Conservation (phyloP, 2,888 invertebrate species). For the Neoascia interrupta region DNA sequence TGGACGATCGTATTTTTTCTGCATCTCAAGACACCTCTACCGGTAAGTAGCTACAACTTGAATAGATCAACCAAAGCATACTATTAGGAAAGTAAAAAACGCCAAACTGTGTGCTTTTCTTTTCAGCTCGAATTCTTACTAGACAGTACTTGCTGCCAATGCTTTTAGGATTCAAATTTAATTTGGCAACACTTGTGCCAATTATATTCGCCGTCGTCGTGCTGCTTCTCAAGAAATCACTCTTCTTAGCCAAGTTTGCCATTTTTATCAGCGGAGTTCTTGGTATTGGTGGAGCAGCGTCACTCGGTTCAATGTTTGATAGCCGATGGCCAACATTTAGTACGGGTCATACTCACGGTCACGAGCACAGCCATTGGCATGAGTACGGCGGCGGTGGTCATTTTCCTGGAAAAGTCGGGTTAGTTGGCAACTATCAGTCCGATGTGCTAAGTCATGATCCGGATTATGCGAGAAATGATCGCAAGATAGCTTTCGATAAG, state of each 20-base stretch:
- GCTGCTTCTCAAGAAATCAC: slow-evolving; percentile 88
- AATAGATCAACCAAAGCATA: slow-evolving; percentile 32
- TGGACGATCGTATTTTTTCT: slow-evolving; percentile 80
- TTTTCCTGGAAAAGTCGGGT: slow-evolving; percentile 74
- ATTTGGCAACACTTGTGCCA: slow-evolving; percentile 87
- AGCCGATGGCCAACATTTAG: slow-evolving; percentile 23
- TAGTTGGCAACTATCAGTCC: slow-evolving; percentile 71
- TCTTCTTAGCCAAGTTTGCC: slow-evolving; percentile 87
- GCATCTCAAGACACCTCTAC: slow-evolving; percentile 74
- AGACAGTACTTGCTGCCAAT: slow-evolving; percentile 88
- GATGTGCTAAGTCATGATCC: slow-evolving; percentile 73
- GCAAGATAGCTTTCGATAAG: slow-evolving; percentile 75
- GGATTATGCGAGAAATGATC: slow-evolving; percentile 75
- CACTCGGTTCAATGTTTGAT: slow-evolving; percentile 70
- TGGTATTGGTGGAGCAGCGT: slow-evolving; percentile 81
- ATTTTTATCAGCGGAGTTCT: slow-evolving; percentile 86
- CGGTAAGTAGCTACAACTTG: slow-evolving; percentile 71
- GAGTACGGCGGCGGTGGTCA: slow-evolving; percentile 67
- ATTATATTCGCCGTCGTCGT: slow-evolving; percentile 86
- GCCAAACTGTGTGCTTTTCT: no score
- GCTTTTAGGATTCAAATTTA: slow-evolving; percentile 89
- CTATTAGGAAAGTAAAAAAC: slow-evolving; percentile 17
- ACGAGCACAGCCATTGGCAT: slow-evolving; percentile 39
- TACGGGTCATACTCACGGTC: slow-evolving; percentile 39
- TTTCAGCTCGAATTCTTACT: slow-evolving; percentile 86